Conservation (phyloP, 2,113 vertebrate genomes). For the Zosterops borbonicus region DNA sequence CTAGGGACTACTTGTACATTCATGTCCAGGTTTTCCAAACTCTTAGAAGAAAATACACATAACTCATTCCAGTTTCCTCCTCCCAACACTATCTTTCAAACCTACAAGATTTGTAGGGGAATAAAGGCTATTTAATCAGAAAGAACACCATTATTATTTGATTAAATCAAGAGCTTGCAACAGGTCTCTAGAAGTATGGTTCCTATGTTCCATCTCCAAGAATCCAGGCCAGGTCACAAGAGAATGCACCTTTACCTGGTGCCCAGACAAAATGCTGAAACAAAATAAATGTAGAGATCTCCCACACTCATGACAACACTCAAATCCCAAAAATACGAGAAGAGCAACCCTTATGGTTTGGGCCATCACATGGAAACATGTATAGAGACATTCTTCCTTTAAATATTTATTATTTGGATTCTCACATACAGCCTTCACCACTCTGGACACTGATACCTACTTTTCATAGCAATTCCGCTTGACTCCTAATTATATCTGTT, state of each 20-base stretch:
- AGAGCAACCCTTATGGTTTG: rapidly evolving
- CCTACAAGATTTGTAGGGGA: not conserved
- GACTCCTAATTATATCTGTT: not conserved
- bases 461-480: not conserved
- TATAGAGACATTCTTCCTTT: not conserved
- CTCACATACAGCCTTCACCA: not conserved
- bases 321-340: not conserved
- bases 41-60: not conserved
- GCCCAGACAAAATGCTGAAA: not conserved
- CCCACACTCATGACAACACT: not conserved
- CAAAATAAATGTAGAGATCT: not conserved
- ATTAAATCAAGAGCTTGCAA: not conserved
- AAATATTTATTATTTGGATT: not conserved
- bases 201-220: not conserved
- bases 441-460: not conserved
- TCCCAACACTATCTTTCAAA: not conserved
- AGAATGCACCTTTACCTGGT: not conserved
- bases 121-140: not conserved
- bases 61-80: not conserved
- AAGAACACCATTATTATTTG: not conserved
- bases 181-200: not conserved
- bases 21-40: not conserved
- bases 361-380: not conserved
- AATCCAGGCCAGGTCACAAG: not conserved
- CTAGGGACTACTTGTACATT: not conserved